phyloP scores from a whole-genome alignment of 1,140 invertebrate genomes.

The Drosophila leontia region DNA sequence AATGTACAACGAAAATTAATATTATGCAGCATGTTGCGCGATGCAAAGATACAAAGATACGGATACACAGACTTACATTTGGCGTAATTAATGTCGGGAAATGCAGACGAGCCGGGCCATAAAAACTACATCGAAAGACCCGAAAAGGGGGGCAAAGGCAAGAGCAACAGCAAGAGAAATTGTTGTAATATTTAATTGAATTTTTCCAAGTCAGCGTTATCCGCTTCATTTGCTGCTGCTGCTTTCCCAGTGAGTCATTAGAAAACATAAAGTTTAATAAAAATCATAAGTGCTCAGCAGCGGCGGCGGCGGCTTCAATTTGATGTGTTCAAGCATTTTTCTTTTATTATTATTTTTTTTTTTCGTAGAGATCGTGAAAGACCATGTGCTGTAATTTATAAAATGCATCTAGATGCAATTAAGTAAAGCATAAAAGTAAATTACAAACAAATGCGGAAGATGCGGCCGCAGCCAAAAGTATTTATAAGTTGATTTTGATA shows the following conservation, averaged over 20 bases:
- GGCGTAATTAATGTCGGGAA: constrained; percentile 78
- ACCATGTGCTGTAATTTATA: constrained; percentile 74
- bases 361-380: constrained; percentile 24
- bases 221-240: constrained; percentile 54
- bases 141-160: constrained; percentile 20
- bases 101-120: constrained; percentile 63
- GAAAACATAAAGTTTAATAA: constrained; percentile 78
- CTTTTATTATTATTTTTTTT: not conserved
- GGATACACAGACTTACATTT: constrained; percentile 63
- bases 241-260: constrained; percentile 64
- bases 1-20: constrained; percentile 79
- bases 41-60: constrained; percentile 68
- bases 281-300: constrained; percentile 68
- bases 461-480: constrained; percentile 47
- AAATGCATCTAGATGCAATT: constrained; percentile 82
- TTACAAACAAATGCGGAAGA: constrained; percentile 82
- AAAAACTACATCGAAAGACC: constrained; percentile 58
- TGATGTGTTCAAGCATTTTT: constrained; percentile 50
- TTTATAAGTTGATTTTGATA: constrained; percentile 70
- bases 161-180: constrained; percentile 51
- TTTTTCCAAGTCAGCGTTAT: constrained; percentile 64
- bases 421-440: constrained; percentile 83
- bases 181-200: constrained; percentile 83
- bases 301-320: constrained; percentile 42
- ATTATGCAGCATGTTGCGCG: constrained; percentile 80